A percentile compares a stretch with the other conserved stretches of the same genome.
Evolutionary conservation across 2,888 invertebrate genomes (phyloP).

Genomic region (Ophioninae sp.): DNA sequence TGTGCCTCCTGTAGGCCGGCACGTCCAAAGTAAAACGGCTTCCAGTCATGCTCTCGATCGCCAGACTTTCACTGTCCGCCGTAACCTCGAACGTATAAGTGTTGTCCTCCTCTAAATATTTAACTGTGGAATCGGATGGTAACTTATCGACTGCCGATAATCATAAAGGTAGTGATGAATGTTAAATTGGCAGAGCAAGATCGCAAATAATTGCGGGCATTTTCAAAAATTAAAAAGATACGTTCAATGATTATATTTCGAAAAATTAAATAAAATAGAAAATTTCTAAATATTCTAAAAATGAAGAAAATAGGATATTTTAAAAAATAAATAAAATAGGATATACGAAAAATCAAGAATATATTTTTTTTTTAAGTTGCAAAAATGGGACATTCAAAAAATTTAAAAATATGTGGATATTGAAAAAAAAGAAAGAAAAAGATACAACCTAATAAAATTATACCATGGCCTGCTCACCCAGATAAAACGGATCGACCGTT

Average conservation of each 20-base stretch:
- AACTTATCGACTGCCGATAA: background rate
- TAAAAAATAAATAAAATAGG: too few relatives aligned
- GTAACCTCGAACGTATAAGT: constrained; percentile 89
- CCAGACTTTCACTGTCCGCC: constrained; percentile 83
- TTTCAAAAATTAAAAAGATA: too few relatives aligned
- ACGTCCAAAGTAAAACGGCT: constrained; percentile 85
- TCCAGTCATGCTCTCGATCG: constrained; percentile 85
- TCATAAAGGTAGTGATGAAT: background rate
- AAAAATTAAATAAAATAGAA: too few relatives aligned
- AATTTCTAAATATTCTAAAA: too few relatives aligned
- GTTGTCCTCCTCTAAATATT: constrained; percentile 87
- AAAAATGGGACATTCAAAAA: too few relatives aligned
- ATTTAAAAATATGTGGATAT: too few relatives aligned
- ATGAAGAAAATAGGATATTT: too few relatives aligned
- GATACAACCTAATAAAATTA: background rate
- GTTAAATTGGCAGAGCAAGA: too few relatives aligned
- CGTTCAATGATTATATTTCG: too few relatives aligned
- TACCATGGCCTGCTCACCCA: constrained; percentile 78
- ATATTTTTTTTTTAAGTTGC: too few relatives aligned
- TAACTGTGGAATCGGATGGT: constrained; percentile 82
- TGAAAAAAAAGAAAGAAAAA: background rate
- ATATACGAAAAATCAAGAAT: too few relatives aligned
- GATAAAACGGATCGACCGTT: constrained; percentile 87
- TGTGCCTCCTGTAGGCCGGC: constrained; percentile 87
- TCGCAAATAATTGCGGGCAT: too few relatives aligned